Conservation (phyloP, 1,140 invertebrate genomes). For the Palaemon carinicauda region DNA sequence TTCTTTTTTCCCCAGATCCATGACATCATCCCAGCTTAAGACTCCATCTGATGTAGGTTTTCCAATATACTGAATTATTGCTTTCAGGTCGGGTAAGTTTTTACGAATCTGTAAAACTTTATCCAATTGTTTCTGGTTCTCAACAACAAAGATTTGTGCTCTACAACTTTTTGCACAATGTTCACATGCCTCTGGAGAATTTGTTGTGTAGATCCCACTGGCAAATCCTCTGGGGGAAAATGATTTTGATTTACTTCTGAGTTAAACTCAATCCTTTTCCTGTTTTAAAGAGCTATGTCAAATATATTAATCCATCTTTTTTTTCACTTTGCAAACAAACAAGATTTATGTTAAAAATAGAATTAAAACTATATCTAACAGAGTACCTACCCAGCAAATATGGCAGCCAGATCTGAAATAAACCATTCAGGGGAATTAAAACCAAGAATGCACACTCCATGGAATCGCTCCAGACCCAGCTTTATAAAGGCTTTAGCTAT, state of each 20-base stretch:
- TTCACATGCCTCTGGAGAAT: slow-evolving; percentile 83
- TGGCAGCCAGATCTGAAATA: slow-evolving; percentile 84
- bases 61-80: slow-evolving; percentile 86
- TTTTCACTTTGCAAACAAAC: not conserved
- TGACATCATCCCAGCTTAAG: slow-evolving; percentile 80
- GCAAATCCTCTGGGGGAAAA: slow-evolving; percentile 76
- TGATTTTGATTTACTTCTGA: not conserved
- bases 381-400: slow-evolving; percentile 83
- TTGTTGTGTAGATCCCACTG: slow-evolving; percentile 92
- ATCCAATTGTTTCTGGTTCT: slow-evolving; percentile 86
- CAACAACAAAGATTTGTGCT: slow-evolving; percentile 87
- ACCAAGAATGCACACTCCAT: slow-evolving; percentile 87
- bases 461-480: slow-evolving; percentile 80
- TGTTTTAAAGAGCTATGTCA: too few species aligned
- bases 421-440: slow-evolving; percentile 95
- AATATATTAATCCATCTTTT: not conserved
- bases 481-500: slow-evolving; percentile 88
- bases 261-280: not conserved
- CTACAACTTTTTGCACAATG: slow-evolving; percentile 78
- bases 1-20: slow-evolving; percentile 78
- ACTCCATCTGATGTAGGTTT: slow-evolving; percentile 70
- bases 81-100: slow-evolving; percentile 79
- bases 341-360: not conserved
- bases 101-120: slow-evolving; percentile 81
- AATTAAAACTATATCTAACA: not conserved